Evolutionary conservation across 2,888 invertebrate genomes (phyloP), one percentile per base, ranked within the genome.

Genomic region (Petrophora chlorosata): DNA sequence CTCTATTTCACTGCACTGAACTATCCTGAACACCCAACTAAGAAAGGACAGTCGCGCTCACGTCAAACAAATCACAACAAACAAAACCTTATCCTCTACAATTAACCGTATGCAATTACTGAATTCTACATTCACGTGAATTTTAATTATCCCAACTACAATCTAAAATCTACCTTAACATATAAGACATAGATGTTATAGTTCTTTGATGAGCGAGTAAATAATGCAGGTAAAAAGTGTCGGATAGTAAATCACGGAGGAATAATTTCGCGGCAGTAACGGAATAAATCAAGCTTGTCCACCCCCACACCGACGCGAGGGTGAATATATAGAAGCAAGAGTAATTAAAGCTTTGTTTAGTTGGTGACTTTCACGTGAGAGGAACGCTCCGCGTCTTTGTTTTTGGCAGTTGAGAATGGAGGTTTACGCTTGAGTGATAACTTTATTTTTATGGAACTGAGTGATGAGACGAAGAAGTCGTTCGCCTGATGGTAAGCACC

Each of bases 171-270:
- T 25, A 53, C 53, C 23, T 39, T 53, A 36, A 29, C 15, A 7
- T 15, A 15, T 7, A 7, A 4, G 1, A 2, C 1, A 10, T 36
- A 48, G 3, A 14, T 22, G 26, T 42, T 22, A 38, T 1, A 55
- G 46, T 19, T 42, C 22, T 14, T 15, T 59, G 44, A 59, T 53
- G 66, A 67, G 65, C 68, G 64, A 19, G 12, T 47, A 30, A 48
- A 42, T 38, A 38, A 48, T 74, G 67, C 77, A 80, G 77, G 80
- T 79, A 76, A 79, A 82, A 82, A 77, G 67, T 65, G 66, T 65
- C 54, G 53, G 62, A 70, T 67, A 67, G 73, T 85, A 82, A 82
- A 85, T 85, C 82, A 84, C 71, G 65, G 65, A 77, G 73, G 79
- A 76, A 84, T 81, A 82, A 83, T 85, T 81, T 76, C 73, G 73